Evolutionary conservation across 2,888 invertebrate genomes (phyloP).

Genomic region (Dyspetes luteomarginatus): DNA sequence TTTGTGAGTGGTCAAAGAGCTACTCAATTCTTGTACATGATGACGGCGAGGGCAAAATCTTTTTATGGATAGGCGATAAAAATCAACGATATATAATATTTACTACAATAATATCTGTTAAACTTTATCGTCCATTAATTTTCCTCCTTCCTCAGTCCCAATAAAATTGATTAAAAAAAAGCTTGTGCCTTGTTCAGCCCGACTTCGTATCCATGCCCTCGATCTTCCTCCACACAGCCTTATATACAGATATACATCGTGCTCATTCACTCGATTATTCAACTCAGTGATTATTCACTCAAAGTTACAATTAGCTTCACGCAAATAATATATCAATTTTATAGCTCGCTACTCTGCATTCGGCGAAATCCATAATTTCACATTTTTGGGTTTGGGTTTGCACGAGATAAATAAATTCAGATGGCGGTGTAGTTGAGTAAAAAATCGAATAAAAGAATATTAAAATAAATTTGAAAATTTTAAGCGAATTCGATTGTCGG

Average conservation of each 20-base stretch:
- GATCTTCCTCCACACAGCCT: conserved; percentile 8
- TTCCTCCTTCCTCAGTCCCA: conserved; percentile 4
- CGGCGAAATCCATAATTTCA: neutral
- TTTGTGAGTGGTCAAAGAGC: too few species aligned
- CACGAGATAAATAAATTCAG: neutral
- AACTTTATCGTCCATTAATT: neutral
- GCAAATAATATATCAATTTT: conserved; percentile 27
- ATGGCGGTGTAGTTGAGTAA: neutral
- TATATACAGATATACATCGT: neutral
- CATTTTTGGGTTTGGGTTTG: neutral
- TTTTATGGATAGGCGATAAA: too few species aligned
- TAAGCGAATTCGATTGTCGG: neutral
- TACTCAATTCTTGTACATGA: too few species aligned
- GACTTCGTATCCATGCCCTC: conserved; percentile 35
- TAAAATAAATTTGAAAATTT: neutral
- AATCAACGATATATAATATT: too few species aligned
- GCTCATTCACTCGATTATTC: neutral
- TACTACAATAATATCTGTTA: neutral
- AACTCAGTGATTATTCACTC: too few species aligned
- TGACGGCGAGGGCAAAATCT: too few species aligned
- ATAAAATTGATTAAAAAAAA: conserved; percentile 35
- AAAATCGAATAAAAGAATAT: neutral
- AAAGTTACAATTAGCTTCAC: conserved; percentile 37
- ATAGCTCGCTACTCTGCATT: neutral
- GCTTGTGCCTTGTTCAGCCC: conserved; percentile 9